Conservation (phyloP, 2,113 vertebrate species). For the Microtus ochrogaster region DNA sequence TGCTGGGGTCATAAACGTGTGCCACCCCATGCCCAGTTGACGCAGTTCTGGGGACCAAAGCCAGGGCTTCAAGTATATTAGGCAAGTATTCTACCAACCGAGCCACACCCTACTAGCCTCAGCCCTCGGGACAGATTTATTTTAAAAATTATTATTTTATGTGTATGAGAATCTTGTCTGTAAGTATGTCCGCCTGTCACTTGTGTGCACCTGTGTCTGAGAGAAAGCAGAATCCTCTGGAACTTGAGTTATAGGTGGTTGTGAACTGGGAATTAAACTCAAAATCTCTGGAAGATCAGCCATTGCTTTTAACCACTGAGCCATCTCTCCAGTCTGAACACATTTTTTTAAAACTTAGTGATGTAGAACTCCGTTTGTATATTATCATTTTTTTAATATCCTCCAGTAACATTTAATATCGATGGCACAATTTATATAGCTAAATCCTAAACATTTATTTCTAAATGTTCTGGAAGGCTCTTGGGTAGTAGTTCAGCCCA, state of each 20-base stretch:
- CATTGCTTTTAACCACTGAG: not conserved
- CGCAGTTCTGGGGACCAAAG: not conserved
- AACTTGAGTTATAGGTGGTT: not conserved
- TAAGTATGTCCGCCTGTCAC: not conserved
- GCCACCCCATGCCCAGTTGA: not conserved
- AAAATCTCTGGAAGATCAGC: not conserved
- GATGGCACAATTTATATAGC: not conserved
- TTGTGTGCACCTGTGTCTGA: not conserved
- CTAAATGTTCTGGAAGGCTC: not conserved
- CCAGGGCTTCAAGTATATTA: not conserved
- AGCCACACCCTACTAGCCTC: not conserved
- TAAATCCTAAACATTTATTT: not conserved
- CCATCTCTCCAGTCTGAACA: not conserved
- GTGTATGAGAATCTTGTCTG: not conserved
- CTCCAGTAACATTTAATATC: not conserved
- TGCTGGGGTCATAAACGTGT: not conserved
- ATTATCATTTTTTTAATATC: slow-evolving; percentile 32
- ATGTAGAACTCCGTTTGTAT: slow-evolving; percentile 20
- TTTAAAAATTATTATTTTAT: not conserved
- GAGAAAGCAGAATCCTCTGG: not conserved
- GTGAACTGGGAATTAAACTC: not conserved
- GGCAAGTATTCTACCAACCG: not conserved
- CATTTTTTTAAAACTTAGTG: not conserved
- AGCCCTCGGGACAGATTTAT: not conserved
- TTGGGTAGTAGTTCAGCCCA: not conserved